Evolutionary conservation across 2,888 invertebrate genomes (phyloP).

Genomic region (Agrypnus murinus): DNA sequence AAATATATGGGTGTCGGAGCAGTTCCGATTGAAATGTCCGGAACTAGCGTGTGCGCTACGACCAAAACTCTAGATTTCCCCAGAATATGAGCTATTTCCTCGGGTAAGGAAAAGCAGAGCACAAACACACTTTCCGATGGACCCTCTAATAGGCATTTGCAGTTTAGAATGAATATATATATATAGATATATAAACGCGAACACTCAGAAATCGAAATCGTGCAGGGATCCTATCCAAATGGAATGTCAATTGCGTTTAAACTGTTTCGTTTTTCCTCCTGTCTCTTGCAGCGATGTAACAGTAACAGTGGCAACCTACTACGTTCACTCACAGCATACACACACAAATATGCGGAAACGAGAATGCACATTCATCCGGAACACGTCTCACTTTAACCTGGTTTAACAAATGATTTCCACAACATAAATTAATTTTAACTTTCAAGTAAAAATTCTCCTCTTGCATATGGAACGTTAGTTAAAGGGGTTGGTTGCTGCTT

Average conservation of each 20-base stretch:
- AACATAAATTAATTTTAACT: constrained; percentile 8
- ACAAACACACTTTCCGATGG: constrained; percentile 15
- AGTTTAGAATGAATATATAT: neutral
- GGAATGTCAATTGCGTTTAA: constrained; percentile 32
- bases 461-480: constrained; percentile 32
- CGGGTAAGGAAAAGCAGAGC: constrained; percentile 4
- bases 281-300: constrained; percentile 8
- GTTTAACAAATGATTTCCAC: constrained; percentile 1
- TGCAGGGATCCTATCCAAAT: constrained; percentile 17
- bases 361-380: neutral
- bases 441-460: neutral
- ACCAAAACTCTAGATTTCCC: constrained; percentile 16
- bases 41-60: constrained; percentile 42
- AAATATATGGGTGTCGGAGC: constrained; percentile 62
- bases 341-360: neutral
- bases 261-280: constrained; percentile 23
- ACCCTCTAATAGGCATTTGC: constrained; percentile 19
- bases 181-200: neutral
- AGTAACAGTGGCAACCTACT: neutral
- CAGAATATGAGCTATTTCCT: constrained; percentile 30
- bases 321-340: neutral
- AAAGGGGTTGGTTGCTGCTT: constrained; percentile 23
- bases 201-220: constrained; percentile 19
- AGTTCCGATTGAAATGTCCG: constrained; percentile 58
- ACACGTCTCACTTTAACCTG: constrained; percentile 4